Percentiles rank a stretch among this genome's conserved stretches.
These are phyloP conservation scores for Pteropus rufus DNA, from an alignment of 2,797 vertebrate genomes.

Conservation along the genomic window DNA sequence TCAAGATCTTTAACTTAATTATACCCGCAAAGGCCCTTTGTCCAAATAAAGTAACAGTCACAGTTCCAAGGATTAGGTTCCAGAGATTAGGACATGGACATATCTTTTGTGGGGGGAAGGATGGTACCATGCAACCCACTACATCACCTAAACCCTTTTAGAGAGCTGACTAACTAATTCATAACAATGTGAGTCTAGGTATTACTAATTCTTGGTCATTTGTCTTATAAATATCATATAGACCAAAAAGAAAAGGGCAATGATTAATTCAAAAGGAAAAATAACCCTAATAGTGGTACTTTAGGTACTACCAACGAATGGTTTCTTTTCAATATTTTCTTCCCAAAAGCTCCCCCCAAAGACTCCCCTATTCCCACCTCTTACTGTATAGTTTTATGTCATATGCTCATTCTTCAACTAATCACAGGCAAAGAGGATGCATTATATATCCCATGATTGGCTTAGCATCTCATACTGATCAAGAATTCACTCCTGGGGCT, in stretches of 20 bases:
- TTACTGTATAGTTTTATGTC: background rate
- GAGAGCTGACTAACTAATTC: background rate
- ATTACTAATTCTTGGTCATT: background rate
- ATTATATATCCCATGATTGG: background rate
- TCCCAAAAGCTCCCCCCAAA: background rate
- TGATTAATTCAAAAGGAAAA: background rate
- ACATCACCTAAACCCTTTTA: background rate
- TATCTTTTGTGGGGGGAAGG: background rate
- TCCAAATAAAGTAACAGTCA: background rate
- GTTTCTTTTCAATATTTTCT: background rate
- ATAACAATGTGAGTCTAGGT: background rate
- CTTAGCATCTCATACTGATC: background rate
- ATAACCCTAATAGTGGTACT: background rate
- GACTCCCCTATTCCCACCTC: background rate
- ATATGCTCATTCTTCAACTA: background rate
- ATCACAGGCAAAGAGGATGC: background rate
- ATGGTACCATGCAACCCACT: background rate
- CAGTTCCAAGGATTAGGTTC: background rate
- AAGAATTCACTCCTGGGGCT: background rate
- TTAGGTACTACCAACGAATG: background rate
- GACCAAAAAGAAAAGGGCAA: background rate
- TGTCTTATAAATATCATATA: background rate
- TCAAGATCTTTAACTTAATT: background rate
- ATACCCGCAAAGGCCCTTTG: background rate
- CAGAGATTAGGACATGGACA: background rate